Percentiles rank a stretch among this genome's conserved stretches.
Conservation (phyloP, 2,888 invertebrate species). For the Drosophila sordidapex region DNA sequence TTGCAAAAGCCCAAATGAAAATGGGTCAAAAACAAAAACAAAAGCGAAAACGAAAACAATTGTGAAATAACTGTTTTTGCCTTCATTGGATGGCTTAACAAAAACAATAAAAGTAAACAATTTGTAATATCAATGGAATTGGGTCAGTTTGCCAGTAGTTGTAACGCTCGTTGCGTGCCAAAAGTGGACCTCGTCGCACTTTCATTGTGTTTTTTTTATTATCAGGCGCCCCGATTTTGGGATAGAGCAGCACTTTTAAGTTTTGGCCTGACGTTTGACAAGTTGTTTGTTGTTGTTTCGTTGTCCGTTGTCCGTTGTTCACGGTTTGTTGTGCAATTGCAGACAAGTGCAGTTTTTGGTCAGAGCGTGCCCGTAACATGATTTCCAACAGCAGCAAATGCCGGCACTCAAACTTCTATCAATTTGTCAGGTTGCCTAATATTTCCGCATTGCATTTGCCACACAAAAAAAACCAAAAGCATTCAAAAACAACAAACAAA, state of each 20-base stretch:
- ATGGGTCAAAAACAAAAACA: constrained; percentile 6
- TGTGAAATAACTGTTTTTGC: constrained; percentile 20
- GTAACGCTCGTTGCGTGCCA: constrained; percentile 76
- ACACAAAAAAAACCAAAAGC: constrained; percentile 22
- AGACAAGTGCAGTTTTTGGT: constrained; percentile 26
- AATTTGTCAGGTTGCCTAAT: constrained; percentile 48
- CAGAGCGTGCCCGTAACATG: constrained; percentile 18
- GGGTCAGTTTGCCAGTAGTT: constrained; percentile 69
- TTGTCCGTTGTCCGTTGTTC: constrained; percentile 19
- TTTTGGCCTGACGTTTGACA: constrained; percentile 66
- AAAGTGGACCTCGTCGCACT: constrained; percentile 49
- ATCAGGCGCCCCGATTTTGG: constrained; percentile 49
- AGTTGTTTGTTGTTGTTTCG: constrained; percentile 52
- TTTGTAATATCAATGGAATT: constrained; percentile 76
- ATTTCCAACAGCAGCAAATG: constrained; percentile 33
- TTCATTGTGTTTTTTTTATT: constrained; percentile 53
- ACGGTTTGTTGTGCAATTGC: constrained; percentile 33
- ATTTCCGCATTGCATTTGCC: constrained; percentile 64
- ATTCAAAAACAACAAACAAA: constrained; percentile 25
- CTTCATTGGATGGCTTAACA: constrained; percentile 44
- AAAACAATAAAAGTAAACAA: constrained; percentile 70
- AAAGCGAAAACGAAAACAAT: constrained; percentile 25
- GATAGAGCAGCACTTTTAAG: constrained; percentile 24
- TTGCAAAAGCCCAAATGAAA: constrained; percentile 20
- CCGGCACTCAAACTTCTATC: constrained; percentile 56